These are phyloP conservation scores for Caenorhabditis virilis DNA, from an alignment of 2,888 invertebrate species.

Conservation along the genomic window DNA sequence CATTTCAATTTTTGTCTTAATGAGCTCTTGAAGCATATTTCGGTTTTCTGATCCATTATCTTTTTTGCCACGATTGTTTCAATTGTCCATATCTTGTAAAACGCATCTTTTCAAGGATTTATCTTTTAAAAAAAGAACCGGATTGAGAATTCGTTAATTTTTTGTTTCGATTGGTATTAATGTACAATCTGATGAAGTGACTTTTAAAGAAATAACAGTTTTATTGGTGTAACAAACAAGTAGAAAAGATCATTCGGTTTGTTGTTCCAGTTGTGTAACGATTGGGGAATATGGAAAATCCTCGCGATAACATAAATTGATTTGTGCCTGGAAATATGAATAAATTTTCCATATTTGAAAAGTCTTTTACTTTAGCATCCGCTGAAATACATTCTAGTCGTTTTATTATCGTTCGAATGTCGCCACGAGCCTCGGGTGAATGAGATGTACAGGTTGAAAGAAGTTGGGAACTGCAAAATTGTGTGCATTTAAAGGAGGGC, in stretches of 20 bases:
- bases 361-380: constrained; percentile 23
- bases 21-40: too few relatives aligned
- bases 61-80: too few relatives aligned
- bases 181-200: too few relatives aligned
- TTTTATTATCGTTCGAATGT: constrained; percentile 33
- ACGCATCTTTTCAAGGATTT: too few relatives aligned
- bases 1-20: too few relatives aligned
- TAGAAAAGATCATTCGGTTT: constrained; percentile 7
- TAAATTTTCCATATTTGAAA: too few relatives aligned
- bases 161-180: too few relatives aligned
- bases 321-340: constrained; percentile 28
- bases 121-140: too few relatives aligned
- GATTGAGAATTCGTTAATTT: too few relatives aligned
- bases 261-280: constrained; percentile 35
- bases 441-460: constrained; percentile 28
- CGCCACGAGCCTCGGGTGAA: constrained; percentile 28
- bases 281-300: constrained; percentile 36
- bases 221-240: too few relatives aligned
- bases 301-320: constrained; percentile 30
- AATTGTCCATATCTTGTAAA: too few relatives aligned
- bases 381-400: constrained; percentile 39
- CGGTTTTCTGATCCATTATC: too few relatives aligned
- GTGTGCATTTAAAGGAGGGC: neutral
- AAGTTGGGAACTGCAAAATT: constrained; percentile 14
- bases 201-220: constrained; percentile 2